Evolutionary conservation across 2,888 invertebrate species (phyloP), one percentile per base, ranked within the genome.

Genomic region (Lagria hirta): DNA sequence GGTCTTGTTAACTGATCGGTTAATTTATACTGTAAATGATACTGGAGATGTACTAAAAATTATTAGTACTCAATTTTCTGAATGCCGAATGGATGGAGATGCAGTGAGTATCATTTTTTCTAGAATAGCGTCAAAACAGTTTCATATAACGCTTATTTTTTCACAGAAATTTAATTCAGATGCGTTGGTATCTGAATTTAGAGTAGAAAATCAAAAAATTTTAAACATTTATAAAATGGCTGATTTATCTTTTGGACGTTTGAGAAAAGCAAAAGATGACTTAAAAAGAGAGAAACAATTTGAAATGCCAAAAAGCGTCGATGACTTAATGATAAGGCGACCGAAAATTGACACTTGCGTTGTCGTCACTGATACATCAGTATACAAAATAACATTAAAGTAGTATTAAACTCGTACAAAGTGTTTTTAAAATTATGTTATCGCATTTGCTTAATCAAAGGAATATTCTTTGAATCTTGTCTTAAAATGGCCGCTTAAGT

Each of bases 1-100:
- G 51, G 72, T 85, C 56, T 68, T 86, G 45, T 74, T 86, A 33
- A 82, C 85, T 15, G 84, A 84, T 61, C 78, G 79, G 58, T 73
- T 87, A 49, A 78, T 86, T 57, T 86, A 82, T 62, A 74, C 80
- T 27, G 73, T 79, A 27, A 76, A 80, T 60, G 60, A 66, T 18
- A 73, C 72, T 35, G 68, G 71, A 33, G 72, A 74, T 54, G 64
- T 70, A 8, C 58, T 81, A 32, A 71, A 73, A 8, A 64, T 82
- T 30, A 66, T 82, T 43, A 82, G 81, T 52, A 75, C 78, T 47
- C 75, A 75, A 49, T 66, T 79, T 35, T 78, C 80, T 10, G 80
- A 78, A 66, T 73, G 75, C 57, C 65, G 75, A 44, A 63, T 75
- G 33, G 75, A 76, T 54, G 74, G 75, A 28, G 75, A 76, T 53